These are phyloP conservation scores for Melanaphis sacchari DNA, from an alignment of 1,140 invertebrate genomes.

Conservation along the genomic window DNA sequence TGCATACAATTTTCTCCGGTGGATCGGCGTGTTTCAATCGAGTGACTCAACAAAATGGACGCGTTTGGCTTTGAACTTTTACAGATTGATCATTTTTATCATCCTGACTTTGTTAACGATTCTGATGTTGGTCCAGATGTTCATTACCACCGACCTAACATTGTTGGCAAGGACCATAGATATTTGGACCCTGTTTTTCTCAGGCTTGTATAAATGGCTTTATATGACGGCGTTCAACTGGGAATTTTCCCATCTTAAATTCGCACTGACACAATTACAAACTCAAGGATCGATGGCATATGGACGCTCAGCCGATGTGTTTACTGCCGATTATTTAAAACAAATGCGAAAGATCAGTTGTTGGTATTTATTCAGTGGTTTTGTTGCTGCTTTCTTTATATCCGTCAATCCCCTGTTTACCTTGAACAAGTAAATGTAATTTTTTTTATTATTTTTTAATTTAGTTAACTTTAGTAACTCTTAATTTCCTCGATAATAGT, in stretches of 20 bases:
- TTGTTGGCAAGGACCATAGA: neutral
- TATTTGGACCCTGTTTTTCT: conserved; percentile 34
- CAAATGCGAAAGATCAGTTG: neutral
- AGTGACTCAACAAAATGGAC: neutral
- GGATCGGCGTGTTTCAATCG: neutral
- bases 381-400: neutral
- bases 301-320: neutral
- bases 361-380: neutral
- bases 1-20: neutral
- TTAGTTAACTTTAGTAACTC: too few relatives aligned
- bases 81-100: neutral
- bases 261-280: neutral
- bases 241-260: neutral
- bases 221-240: neutral
- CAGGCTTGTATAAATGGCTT: neutral
- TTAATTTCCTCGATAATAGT: too few relatives aligned
- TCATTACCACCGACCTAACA: neutral
- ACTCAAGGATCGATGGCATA: neutral
- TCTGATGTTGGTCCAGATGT: neutral
- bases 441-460: too few relatives aligned
- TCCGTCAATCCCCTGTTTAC: neutral
- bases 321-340: neutral
- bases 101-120: neutral
- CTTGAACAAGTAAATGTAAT: neutral
- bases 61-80: neutral